Conservation (phyloP, 2,797 vertebrate genomes). For the Ataeniobius toweri region DNA sequence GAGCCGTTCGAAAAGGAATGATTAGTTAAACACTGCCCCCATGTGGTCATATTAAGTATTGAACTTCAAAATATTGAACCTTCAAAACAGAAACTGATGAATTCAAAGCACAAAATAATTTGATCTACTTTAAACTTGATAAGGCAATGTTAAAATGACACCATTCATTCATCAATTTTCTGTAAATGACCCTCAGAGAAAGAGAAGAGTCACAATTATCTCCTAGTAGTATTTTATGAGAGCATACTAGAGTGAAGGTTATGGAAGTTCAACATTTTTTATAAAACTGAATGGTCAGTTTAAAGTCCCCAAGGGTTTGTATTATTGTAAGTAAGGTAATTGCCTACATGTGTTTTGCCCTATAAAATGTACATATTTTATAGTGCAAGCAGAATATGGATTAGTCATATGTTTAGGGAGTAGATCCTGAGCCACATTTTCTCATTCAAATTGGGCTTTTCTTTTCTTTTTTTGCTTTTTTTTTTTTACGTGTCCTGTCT, state of each 20-base stretch:
- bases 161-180: neutral
- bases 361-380: too few species aligned
- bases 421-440: too few species aligned
- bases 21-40: constrained; percentile 52
- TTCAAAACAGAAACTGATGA: neutral
- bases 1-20: neutral
- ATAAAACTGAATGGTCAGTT: neutral
- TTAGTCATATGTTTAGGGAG: too few species aligned
- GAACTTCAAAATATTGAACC: neutral
- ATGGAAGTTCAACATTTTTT: neutral
- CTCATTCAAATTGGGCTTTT: too few species aligned
- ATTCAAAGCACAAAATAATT: neutral
- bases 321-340: too few species aligned
- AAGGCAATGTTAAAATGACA: neutral
- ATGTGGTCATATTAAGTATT: constrained; percentile 51
- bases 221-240: neutral
- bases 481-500: too few species aligned
- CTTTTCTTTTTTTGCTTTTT: too few species aligned
- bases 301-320: neutral
- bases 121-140: neutral
- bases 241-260: neutral
- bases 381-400: too few species aligned
- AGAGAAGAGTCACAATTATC: neutral
- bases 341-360: too few species aligned
- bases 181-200: too few species aligned